Conservation (phyloP, 1,140 invertebrate species). For the Orchestia grillus region DNA sequence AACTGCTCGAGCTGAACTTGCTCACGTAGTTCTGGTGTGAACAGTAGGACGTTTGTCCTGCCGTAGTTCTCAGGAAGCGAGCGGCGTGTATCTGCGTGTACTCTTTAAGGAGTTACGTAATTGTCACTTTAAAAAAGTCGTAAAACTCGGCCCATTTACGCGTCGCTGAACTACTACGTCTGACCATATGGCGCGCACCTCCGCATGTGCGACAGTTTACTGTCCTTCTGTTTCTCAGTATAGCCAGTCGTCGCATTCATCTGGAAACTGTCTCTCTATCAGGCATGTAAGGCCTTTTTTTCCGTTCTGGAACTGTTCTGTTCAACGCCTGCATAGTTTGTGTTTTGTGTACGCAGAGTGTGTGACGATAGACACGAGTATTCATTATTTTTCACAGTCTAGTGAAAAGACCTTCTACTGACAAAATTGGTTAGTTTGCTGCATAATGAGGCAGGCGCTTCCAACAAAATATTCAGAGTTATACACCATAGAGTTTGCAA, state of each 20-base stretch:
- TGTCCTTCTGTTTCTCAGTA: not conserved
- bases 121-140: constrained; percentile 1
- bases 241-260: not conserved
- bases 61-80: not conserved
- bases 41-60: not conserved
- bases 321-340: not conserved
- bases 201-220: not conserved
- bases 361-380: not conserved
- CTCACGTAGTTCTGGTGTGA: not conserved
- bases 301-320: not conserved
- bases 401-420: not conserved
- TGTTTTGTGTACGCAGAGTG: not conserved
- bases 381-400: not conserved
- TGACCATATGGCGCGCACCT: not conserved
- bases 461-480: too few relatives aligned
- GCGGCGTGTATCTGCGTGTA: not conserved
- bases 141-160: not conserved
- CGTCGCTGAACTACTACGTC: not conserved
- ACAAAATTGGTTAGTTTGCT: too few relatives aligned
- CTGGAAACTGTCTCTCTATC: not conserved
- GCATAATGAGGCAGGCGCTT: too few relatives aligned
- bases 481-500: too few relatives aligned
- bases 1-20: not conserved
- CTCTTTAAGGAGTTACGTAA: not conserved
- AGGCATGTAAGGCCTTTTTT: not conserved